phyloP scores from a whole-genome alignment of 1,140 invertebrate species.

The Bombyx mandarina region DNA sequence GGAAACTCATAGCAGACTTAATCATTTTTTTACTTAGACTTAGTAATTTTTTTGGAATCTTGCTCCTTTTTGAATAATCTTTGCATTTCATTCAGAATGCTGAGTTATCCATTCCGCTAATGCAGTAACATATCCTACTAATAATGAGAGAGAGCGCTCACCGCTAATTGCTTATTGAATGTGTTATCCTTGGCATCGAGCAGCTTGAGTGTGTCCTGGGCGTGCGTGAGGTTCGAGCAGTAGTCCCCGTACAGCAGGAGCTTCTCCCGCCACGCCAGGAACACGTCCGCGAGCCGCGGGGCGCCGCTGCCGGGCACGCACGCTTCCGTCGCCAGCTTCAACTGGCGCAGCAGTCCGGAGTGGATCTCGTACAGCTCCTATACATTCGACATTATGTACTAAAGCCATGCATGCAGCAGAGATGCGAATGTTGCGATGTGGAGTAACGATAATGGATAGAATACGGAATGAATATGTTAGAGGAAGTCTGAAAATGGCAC shows the following conservation, averaged over 20 bases:
- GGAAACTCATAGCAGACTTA: too few species aligned
- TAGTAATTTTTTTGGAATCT: too few species aligned
- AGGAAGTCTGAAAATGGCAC: too few species aligned
- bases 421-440: too few species aligned
- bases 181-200: constrained; percentile 48
- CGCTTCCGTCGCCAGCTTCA: constrained; percentile 78
- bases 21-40: too few species aligned
- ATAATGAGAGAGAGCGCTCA: constrained; percentile 13
- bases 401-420: too few species aligned
- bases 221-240: constrained; percentile 90
- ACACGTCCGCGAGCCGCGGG: constrained; percentile 78
- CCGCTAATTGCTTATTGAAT: constrained; percentile 47
- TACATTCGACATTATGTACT: neutral
- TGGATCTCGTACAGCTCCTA: constrained; percentile 91
- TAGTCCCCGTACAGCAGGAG: constrained; percentile 96
- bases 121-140: too few species aligned
- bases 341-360: constrained; percentile 83
- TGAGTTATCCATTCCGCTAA: too few species aligned
- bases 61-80: too few species aligned
- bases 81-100: too few species aligned
- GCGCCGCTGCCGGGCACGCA: constrained; percentile 53
- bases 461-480: too few species aligned
- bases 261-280: constrained; percentile 90
- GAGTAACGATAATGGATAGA: too few species aligned
- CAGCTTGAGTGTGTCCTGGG: constrained; percentile 50